Percentiles rank a stretch among this genome's conserved stretches.
These are phyloP conservation scores for Globodera ellingtonae DNA, from an alignment of 1,140 invertebrate species.

Conservation along the genomic window DNA sequence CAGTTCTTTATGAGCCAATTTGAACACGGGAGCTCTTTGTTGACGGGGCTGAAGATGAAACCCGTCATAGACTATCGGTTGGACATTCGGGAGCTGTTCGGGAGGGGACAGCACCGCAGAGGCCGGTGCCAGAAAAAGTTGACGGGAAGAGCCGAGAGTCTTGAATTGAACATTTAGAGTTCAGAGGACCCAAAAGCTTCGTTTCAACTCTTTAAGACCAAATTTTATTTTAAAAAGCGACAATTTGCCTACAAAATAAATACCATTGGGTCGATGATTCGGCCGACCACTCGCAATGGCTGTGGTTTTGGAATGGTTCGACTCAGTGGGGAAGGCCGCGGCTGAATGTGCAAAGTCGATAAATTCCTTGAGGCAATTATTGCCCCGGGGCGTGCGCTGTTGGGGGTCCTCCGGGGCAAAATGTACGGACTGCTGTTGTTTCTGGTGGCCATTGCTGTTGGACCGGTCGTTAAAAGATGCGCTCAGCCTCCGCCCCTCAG, in stretches of 20 bases:
- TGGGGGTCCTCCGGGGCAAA: neutral
- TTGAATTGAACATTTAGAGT: neutral
- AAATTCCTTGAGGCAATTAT: neutral
- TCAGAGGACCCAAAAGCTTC: neutral
- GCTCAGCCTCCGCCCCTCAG: neutral
- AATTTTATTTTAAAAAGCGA: too few species aligned
- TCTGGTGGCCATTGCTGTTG: neutral
- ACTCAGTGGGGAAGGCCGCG: neutral
- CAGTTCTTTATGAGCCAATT: neutral
- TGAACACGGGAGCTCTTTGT: neutral
- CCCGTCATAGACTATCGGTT: neutral
- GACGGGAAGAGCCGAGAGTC: neutral
- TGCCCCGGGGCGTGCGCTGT: neutral
- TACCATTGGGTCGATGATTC: slow-evolving; percentile 15
- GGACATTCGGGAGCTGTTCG: neutral
- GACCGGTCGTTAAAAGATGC: neutral
- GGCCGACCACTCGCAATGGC: slow-evolving; percentile 2
- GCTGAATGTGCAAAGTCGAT: neutral
- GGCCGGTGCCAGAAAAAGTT: neutral
- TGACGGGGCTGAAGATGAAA: neutral
- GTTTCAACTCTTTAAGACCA: too few species aligned
- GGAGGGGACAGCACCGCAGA: neutral
- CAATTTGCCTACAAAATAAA: neutral
- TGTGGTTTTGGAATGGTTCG: neutral
- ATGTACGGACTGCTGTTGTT: neutral